These are phyloP conservation scores for Dasysyrphus tricinctus DNA, from an alignment of 2,888 invertebrate genomes.

Conservation along the genomic window DNA sequence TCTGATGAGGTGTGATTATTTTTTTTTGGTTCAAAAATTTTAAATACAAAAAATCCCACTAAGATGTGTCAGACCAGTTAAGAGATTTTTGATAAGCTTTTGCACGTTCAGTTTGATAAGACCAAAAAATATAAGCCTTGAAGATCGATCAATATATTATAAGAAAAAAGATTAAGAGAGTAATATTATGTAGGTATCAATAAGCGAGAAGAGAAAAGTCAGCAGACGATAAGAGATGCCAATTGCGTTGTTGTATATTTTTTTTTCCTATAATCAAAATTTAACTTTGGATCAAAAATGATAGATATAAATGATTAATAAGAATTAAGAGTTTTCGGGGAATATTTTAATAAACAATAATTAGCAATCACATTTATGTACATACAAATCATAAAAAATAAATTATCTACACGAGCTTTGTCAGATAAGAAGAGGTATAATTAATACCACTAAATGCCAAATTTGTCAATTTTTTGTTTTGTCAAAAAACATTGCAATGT, in stretches of 20 bases:
- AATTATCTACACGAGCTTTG: background rate
- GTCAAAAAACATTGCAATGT: too few relatives aligned
- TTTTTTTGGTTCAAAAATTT: conserved; percentile 29
- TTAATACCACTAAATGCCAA: too few relatives aligned
- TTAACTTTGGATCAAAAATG: background rate
- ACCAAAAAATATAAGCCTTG: conserved; percentile 16
- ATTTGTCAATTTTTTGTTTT: too few relatives aligned
- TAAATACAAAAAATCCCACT: conserved; percentile 14
- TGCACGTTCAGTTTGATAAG: conserved; percentile 54
- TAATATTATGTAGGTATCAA: too few relatives aligned
- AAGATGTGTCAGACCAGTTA: conserved; percentile 38
- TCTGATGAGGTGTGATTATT: conserved; percentile 60
- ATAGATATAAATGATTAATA: conserved; percentile 1
- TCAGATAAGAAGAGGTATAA: too few relatives aligned
- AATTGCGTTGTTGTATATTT: conserved; percentile 26
- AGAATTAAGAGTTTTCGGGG: background rate
- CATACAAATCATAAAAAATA: background rate
- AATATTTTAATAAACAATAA: background rate
- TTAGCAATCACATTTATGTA: background rate
- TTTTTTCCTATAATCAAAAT: background rate
- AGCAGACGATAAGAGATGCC: conserved; percentile 50
- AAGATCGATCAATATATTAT: conserved; percentile 1
- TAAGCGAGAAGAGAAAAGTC: conserved; percentile 28
- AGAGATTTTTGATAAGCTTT: conserved; percentile 61
- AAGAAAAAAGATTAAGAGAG: background rate